phyloP scores from a whole-genome alignment of 2,888 invertebrate genomes.

The Meloe dianella region DNA sequence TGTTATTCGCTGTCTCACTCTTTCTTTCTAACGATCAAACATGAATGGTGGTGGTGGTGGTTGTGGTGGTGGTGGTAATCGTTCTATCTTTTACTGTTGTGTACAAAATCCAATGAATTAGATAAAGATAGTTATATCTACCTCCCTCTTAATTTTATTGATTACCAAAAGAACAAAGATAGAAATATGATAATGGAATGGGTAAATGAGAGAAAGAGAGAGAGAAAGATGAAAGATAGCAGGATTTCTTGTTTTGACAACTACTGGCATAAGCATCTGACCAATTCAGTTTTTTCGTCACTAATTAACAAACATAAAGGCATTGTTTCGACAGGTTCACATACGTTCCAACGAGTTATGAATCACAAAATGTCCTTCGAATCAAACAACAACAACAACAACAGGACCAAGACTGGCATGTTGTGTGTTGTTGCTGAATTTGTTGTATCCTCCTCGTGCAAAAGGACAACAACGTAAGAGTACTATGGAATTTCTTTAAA shows the following conservation, averaged over 20 bases:
- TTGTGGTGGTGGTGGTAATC: slow-evolving; percentile 33
- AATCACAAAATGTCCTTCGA: slow-evolving; percentile 35
- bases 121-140: slow-evolving; percentile 22
- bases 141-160: slow-evolving; percentile 11
- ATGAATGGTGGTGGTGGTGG: slow-evolving; percentile 21
- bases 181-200: too few relatives aligned
- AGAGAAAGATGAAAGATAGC: too few relatives aligned
- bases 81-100: slow-evolving; percentile 25
- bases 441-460: neutral
- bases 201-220: too few relatives aligned
- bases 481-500: slow-evolving; percentile 35
- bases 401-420: slow-evolving; percentile 7
- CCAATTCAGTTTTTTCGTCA: slow-evolving; percentile 53
- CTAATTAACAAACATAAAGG: slow-evolving; percentile 58
- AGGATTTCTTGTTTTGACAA: too few relatives aligned
- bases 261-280: slow-evolving; percentile 45
- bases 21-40: slow-evolving; percentile 24
- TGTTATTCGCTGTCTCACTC: neutral
- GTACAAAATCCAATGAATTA: neutral
- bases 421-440: slow-evolving; percentile 1
- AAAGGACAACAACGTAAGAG: neutral
- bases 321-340: slow-evolving; percentile 53
- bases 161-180: slow-evolving; percentile 15
- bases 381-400: slow-evolving; percentile 5
- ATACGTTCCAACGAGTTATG: slow-evolving; percentile 48